Conservation (phyloP, 2,797 vertebrate genomes). For the Oceanodroma leucorhoa region DNA sequence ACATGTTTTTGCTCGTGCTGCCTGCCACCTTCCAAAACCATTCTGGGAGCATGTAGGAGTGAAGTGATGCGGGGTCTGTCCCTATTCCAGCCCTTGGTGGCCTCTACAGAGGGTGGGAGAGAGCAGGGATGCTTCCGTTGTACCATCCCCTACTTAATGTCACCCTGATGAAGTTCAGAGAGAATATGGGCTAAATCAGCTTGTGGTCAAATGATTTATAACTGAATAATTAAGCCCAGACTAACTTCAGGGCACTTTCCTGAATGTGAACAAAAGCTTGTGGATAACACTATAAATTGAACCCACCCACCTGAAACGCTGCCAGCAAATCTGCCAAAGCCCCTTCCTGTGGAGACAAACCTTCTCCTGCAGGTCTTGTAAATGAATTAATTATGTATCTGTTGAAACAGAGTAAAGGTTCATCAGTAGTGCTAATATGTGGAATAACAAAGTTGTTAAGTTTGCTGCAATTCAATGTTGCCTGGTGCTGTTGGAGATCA, state of each 20-base stretch:
- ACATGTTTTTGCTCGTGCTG: neutral
- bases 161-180: neutral
- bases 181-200: neutral
- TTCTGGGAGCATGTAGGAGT: neutral
- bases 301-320: neutral
- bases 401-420: slow-evolving; percentile 39
- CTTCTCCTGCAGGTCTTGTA: slow-evolving; percentile 42
- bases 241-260: slow-evolving; percentile 24
- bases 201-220: slow-evolving; percentile 4
- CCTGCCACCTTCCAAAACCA: neutral
- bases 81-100: neutral
- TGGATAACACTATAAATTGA: neutral
- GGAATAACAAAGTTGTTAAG: slow-evolving; percentile 46
- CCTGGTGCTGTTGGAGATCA: neutral
- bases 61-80: neutral
- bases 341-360: slow-evolving; percentile 16
- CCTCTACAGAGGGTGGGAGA: neutral
- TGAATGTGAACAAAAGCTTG: slow-evolving; percentile 26
- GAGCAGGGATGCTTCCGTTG: neutral
- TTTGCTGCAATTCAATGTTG: neutral
- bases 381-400: slow-evolving; percentile 34
- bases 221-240: slow-evolving; percentile 28
- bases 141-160: neutral
- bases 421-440: slow-evolving; percentile 24
- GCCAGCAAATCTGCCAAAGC: slow-evolving; percentile 7